These are phyloP conservation scores for Elmis aenea DNA, from an alignment of 2,888 invertebrate species.

Conservation along the genomic window DNA sequence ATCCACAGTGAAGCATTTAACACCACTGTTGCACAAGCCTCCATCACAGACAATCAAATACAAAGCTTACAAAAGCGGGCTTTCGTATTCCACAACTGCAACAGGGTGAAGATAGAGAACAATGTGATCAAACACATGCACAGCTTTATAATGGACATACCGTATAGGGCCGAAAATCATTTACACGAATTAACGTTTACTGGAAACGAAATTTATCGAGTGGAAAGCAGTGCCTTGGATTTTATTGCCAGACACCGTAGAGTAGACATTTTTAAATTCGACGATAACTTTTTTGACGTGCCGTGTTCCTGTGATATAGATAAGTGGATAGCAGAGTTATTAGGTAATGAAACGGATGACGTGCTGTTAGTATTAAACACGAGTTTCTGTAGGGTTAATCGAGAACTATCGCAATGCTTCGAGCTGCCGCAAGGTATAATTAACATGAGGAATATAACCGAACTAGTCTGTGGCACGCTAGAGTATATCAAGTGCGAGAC, in stretches of 20 bases:
- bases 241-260: conserved; percentile 53
- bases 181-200: conserved; percentile 48
- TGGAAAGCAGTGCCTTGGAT: conserved; percentile 52
- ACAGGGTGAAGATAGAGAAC: conserved; percentile 56
- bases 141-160: conserved; percentile 42
- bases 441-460: conserved; percentile 57
- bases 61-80: conserved; percentile 53
- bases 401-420: conserved; percentile 59
- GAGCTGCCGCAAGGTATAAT: conserved; percentile 60
- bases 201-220: conserved; percentile 54
- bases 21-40: conserved; percentile 57
- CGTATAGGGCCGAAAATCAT: conserved; percentile 32
- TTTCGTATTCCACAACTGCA: conserved; percentile 64
- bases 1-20: conserved; percentile 61
- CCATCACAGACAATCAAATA: conserved; percentile 59
- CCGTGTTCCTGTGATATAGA: conserved; percentile 60
- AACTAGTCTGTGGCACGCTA: conserved; percentile 55
- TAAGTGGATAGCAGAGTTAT: conserved; percentile 52
- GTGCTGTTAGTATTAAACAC: conserved; percentile 49
- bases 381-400: conserved; percentile 59
- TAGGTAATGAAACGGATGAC: conserved; percentile 43
- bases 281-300: conserved; percentile 59
- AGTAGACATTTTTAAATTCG: conserved; percentile 49
- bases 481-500: conserved; percentile 56
- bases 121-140: conserved; percentile 60